Evolutionary conservation across 2,888 invertebrate genomes (phyloP).

Genomic region (Lysandra coridon): DNA sequence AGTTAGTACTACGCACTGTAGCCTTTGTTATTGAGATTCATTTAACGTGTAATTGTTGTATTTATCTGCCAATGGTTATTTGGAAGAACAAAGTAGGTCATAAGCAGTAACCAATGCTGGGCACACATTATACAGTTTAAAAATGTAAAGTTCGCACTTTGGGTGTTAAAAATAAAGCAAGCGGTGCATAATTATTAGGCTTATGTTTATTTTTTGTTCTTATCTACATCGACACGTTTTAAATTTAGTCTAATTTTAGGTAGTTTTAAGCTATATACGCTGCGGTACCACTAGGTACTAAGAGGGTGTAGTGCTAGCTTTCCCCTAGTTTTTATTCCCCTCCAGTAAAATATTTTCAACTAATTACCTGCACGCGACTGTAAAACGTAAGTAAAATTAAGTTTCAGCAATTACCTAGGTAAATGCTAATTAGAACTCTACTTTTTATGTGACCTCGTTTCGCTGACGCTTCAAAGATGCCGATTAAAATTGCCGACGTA

Average conservation of each 20-base stretch:
- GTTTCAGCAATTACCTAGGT: slow-evolving; percentile 20
- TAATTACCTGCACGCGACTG: slow-evolving; percentile 35
- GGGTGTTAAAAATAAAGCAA: background rate
- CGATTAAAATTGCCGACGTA: background rate
- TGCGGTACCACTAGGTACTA: background rate
- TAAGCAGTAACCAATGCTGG: background rate
- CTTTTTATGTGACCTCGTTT: slow-evolving; percentile 2
- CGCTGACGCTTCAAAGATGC: background rate
- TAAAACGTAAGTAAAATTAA: slow-evolving; percentile 26
- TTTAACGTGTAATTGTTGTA: background rate
- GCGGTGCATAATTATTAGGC: background rate
- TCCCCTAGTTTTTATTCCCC: background rate
- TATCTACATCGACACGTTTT: background rate
- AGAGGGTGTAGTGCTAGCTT: background rate
- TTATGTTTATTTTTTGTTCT: background rate
- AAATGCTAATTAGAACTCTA: slow-evolving; percentile 8
- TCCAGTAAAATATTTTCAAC: slow-evolving; percentile 29
- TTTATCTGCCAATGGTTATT: background rate
- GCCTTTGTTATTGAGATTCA: background rate
- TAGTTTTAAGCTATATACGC: background rate
- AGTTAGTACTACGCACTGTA: background rate
- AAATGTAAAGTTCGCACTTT: background rate
- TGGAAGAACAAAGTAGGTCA: background rate
- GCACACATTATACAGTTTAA: background rate
- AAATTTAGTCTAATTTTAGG: background rate